These are phyloP conservation scores for Agelastica alni DNA, from an alignment of 2,888 invertebrate species.

Conservation along the genomic window DNA sequence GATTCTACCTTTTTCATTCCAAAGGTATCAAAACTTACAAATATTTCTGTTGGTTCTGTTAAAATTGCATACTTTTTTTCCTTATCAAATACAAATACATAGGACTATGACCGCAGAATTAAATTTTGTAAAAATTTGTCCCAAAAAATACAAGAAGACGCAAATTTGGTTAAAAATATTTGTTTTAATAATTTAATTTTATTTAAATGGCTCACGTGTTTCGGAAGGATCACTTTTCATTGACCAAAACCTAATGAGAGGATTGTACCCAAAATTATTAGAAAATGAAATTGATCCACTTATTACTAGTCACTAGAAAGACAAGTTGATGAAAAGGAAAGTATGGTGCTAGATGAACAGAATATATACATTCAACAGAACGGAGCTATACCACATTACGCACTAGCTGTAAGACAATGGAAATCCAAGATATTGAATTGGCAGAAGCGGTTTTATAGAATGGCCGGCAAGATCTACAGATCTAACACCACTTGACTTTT, in stretches of 20 bases:
- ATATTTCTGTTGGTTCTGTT: not conserved
- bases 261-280: not conserved
- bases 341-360: not conserved
- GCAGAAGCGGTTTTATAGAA: not conserved
- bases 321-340: not conserved
- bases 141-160: too few species aligned
- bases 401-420: not conserved
- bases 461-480: not conserved
- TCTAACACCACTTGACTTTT: conserved; percentile 1
- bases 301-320: not conserved
- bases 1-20: not conserved
- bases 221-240: too few species aligned
- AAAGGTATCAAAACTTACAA: not conserved
- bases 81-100: not conserved
- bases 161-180: not conserved
- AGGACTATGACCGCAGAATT: not conserved
- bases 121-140: conserved; percentile 3
- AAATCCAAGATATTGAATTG: not conserved
- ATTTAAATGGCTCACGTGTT: not conserved
- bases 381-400: not conserved
- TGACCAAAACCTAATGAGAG: not conserved
- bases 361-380: not conserved
- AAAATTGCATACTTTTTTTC: not conserved
- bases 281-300: not conserved
- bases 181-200: not conserved